Evolutionary conservation across 2,113 vertebrate genomes (phyloP), one percentile per base, ranked within the genome.

Genomic region (Prionailurus viverrinus): DNA sequence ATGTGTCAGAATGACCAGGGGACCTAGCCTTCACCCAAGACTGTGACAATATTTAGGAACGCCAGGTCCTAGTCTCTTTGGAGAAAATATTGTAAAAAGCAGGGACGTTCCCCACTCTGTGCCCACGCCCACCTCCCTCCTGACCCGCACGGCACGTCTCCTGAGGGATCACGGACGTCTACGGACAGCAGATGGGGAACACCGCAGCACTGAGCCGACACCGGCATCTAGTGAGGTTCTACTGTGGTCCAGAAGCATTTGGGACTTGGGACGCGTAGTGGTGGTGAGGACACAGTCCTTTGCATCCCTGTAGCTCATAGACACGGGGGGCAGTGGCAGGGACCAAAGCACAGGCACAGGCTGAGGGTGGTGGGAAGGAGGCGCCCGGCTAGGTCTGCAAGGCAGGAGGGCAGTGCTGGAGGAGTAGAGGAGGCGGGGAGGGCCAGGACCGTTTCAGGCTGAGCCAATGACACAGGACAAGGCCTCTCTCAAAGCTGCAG

Each of bases 31-130:
- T 16, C 78, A 36, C 18, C 68, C 4, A 10, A 76, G 27, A 25
- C 33, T 0, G 0, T 1, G 2, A 33, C 29, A 0, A 13, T 0
- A 13, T 23, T 68, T n/a, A 71, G 23, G 18, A 83, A 45, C 7
- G 61, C 71, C 6, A 3, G 53, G 25, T 33, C n/a, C 61, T 33
- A 1, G 1, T 27, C 41, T 23, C 13, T 11, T 36, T 1, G 0
- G 58, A 16, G 33, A 82, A 83, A 82, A 69, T 5, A 10, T 0
- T 31, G 71, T 31, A 13, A 27, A 31, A 85, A 15, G 5, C 10
- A 41, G 23, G 33, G 78, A n/a, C 7, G 4, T 21, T n/a, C 6
- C 58, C 45, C 11, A 4, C 41, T 12, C 11, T 12, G 15, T 10
- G 1, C n/a, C 6, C 2, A 15, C 4, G 1, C 16, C 23, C n/a